Conservation (phyloP, 2,888 invertebrate genomes). For the Monochamus alternatus region DNA sequence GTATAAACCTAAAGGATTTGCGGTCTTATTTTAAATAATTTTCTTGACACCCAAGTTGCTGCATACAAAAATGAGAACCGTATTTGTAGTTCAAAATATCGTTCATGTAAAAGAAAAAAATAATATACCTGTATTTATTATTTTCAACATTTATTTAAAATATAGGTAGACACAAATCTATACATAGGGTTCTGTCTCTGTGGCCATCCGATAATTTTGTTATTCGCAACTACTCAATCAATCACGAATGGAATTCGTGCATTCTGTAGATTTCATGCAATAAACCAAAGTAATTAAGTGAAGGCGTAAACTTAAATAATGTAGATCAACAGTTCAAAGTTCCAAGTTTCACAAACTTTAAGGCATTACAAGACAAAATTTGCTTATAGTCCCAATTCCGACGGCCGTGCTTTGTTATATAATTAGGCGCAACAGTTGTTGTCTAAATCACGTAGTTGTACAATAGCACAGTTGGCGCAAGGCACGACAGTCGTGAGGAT, state of each 20-base stretch:
- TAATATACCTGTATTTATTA: too few species aligned
- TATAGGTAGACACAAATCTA: not conserved
- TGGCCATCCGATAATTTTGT: not conserved
- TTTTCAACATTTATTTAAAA: not conserved
- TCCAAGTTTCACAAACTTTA: constrained; percentile 27
- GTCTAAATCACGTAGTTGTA: constrained; percentile 32
- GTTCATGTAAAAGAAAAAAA: too few species aligned
- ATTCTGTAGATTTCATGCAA: constrained; percentile 7
- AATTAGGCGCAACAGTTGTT: constrained; percentile 21
- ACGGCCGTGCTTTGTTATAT: constrained; percentile 19
- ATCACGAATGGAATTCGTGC: constrained; percentile 32
- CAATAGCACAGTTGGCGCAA: constrained; percentile 15
- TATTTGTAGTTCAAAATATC: too few species aligned
- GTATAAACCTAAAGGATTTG: too few species aligned
- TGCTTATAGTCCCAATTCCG: constrained; percentile 24
- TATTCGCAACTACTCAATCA: constrained; percentile 3
- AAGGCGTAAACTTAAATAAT: constrained; percentile 25
- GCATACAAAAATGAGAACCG: too few species aligned
- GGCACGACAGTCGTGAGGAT: constrained; percentile 47
- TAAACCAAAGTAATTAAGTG: constrained; percentile 25
- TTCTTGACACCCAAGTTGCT: too few species aligned
- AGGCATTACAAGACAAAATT: constrained; percentile 29
- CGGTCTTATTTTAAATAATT: too few species aligned
- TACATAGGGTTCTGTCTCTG: not conserved
- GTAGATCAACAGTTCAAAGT: constrained; percentile 22